Conservation (phyloP, 2,113 vertebrate species). For the Abramis brama region DNA sequence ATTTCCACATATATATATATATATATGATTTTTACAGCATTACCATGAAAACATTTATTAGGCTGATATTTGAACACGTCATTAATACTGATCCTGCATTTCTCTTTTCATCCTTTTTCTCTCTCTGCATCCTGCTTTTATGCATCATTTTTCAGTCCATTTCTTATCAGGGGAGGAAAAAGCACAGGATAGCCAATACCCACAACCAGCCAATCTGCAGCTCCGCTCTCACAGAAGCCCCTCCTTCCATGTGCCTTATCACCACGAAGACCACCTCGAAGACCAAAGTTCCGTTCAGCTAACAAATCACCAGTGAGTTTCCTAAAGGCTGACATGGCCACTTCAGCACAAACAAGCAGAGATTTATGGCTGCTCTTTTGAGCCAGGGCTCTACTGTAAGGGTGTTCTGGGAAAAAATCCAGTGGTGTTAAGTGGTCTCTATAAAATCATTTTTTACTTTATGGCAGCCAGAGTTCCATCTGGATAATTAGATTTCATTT, state of each 20-base stretch:
- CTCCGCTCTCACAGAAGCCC: slow-evolving; percentile 51
- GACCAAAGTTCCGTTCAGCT: slow-evolving; percentile 52
- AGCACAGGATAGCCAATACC: slow-evolving; percentile 40
- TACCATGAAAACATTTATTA: background rate
- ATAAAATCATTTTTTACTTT: slow-evolving; percentile 19
- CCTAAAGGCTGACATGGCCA: slow-evolving; percentile 51
- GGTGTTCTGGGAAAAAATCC: background rate
- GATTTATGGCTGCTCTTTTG: slow-evolving; percentile 52
- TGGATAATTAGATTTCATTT: slow-evolving; percentile 8
- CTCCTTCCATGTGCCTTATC: background rate
- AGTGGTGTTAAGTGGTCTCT: slow-evolving; percentile 11
- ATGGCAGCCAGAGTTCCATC: background rate
- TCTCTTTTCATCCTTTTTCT: background rate
- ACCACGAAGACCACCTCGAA: slow-evolving; percentile 51
- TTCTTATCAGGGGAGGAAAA: slow-evolving; percentile 65
- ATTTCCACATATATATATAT: background rate
- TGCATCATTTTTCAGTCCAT: slow-evolving; percentile 58
- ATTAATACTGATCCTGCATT: background rate
- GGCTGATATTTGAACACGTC: background rate
- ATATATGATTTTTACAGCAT: too few relatives aligned
- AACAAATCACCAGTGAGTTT: slow-evolving; percentile 77
- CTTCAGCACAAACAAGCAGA: slow-evolving; percentile 43
- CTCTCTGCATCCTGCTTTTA: background rate
- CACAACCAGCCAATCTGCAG: slow-evolving; percentile 5
- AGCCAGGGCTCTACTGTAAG: slow-evolving; percentile 33